Evolutionary conservation across 2,888 invertebrate species (phyloP).

Genomic region (Eilema sororculum): DNA sequence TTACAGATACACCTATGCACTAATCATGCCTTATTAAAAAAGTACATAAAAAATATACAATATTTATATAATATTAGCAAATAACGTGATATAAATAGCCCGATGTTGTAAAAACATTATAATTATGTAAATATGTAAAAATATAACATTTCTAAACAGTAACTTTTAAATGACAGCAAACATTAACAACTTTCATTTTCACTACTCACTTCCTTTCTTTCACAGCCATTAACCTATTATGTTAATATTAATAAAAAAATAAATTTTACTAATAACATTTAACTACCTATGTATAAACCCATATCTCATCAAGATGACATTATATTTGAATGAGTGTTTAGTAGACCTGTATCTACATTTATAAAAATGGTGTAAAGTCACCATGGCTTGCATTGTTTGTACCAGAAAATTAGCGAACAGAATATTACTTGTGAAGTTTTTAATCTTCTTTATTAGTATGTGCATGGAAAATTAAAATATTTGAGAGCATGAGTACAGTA

Average conservation of each 20-base stretch:
- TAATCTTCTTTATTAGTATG: background rate
- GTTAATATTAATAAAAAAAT: conserved; percentile 4
- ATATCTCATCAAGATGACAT: conserved; percentile 19
- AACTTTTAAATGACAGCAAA: background rate
- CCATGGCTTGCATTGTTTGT: conserved; percentile 12
- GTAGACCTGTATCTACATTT: background rate
- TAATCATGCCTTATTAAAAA: background rate
- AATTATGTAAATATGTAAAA: background rate
- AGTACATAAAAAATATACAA: background rate
- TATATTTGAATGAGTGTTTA: background rate
- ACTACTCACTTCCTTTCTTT: background rate
- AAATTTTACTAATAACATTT: background rate
- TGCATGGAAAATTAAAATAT: background rate
- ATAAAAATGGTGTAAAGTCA: background rate
- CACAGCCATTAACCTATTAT: conserved; percentile 9
- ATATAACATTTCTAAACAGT: conserved; percentile 4
- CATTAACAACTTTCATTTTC: background rate
- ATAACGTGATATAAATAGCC: background rate
- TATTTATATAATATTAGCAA: background rate
- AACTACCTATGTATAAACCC: background rate
- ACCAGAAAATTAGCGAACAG: background rate
- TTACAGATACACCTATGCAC: background rate
- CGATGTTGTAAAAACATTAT: background rate
- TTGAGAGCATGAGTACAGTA: background rate
- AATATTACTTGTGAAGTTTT: background rate